Base-by-base conservation (phyloP, 2,888 invertebrate species). In the Drosophila macrospina region DNA sequence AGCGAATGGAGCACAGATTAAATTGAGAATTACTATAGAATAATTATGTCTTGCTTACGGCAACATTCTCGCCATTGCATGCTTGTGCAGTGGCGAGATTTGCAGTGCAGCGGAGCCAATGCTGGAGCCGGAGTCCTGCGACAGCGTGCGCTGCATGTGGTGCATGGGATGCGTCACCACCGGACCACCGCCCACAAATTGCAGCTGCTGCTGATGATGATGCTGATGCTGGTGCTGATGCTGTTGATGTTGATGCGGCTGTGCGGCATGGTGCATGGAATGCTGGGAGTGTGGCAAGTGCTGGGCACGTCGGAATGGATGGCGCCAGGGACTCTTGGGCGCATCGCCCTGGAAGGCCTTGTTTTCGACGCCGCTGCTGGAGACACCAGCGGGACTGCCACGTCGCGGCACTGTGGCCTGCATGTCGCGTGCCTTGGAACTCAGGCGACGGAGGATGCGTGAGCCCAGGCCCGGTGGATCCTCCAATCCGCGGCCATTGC, bases 261-360 rank as follows among this genome's bases (percentile, higher is more conserved):
- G 56, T 41, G 69, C 57, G 13, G 44, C 13, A 30, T 71, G 67
- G 24, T 69, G 75, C 44, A 52, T 41, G 83, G 70, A 92, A 81
- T 71, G 24, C 39, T 56, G 42, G 24, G 66, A 44, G 20, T 76
- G 78, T 24, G 83, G 80, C 37, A 86, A 74, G 62, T 91, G 90
- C 64, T 92, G 91, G 2, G 90, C 74, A 4, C 93, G 88, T 11
- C 93, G 91, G 66, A 93, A 93, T 0, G 95, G 95, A 91, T 96
- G 96, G 79, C 95, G 93, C 96, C 96, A 96, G 0, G 96, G 95
- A 30, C 95, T 95, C 91, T 96, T 96, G 0, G 96, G 95, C 2
- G 92, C 93, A 83, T 95, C 94, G 89, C 83, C 88, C 85, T 95
- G 95, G 90, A 95, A 96, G 36, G 94, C 95, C 55, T 94, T 94